Evolutionary conservation across 1,140 invertebrate species (phyloP).

Genomic region (Drosophila erecta): DNA sequence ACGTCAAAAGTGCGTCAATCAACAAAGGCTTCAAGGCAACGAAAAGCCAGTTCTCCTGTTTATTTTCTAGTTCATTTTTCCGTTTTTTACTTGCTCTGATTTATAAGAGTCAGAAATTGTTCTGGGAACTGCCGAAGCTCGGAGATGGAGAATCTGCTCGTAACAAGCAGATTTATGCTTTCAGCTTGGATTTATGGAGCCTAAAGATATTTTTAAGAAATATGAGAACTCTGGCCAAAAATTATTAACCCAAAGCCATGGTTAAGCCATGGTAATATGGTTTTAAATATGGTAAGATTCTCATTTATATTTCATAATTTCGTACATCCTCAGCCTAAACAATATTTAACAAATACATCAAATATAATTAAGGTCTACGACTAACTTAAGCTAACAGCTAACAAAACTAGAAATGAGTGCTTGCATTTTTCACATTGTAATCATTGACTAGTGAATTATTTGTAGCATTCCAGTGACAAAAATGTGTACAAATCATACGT

Average conservation of each 20-base stretch:
- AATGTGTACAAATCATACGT: slow-evolving; percentile 25
- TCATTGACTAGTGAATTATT: slow-evolving; percentile 82
- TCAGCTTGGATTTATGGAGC: slow-evolving; percentile 32
- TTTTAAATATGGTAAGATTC: background rate
- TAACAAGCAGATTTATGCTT: slow-evolving; percentile 43
- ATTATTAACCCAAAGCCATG: no score
- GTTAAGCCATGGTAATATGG: background rate
- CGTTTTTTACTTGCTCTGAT: slow-evolving; percentile 39
- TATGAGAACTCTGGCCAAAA: background rate
- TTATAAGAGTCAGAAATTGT: slow-evolving; percentile 44
- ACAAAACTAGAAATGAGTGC: slow-evolving; percentile 71
- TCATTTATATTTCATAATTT: slow-evolving; percentile 39
- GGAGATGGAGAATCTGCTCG: slow-evolving; percentile 30
- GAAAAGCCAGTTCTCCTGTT: slow-evolving; percentile 1
- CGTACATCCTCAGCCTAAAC: slow-evolving; percentile 60
- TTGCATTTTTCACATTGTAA: slow-evolving; percentile 82
- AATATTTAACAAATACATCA: slow-evolving; percentile 44
- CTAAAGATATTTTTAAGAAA: slow-evolving; percentile 8
- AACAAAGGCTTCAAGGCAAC: slow-evolving; percentile 48
- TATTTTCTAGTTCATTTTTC: slow-evolving; percentile 28
- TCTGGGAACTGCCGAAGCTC: slow-evolving; percentile 1
- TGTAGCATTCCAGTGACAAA: slow-evolving; percentile 57
- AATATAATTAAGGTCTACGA: slow-evolving; percentile 33
- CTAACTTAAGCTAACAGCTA: slow-evolving; percentile 33
- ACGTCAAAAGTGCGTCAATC: slow-evolving; percentile 78